Conservation (phyloP, 2,797 vertebrate genomes). For the Clarias pachynema region DNA sequence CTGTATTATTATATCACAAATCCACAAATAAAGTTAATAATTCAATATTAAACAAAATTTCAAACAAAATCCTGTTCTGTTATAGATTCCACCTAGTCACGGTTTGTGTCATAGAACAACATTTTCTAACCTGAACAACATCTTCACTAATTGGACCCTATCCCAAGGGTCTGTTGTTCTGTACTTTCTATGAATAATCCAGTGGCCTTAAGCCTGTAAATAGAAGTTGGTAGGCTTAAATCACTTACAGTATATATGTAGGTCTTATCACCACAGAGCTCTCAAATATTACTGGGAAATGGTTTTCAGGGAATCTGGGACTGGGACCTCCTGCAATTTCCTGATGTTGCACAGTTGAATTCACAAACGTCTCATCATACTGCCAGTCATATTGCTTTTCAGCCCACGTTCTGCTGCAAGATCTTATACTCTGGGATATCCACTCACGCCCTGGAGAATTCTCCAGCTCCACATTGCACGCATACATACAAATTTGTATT, state of each 20-base stretch:
- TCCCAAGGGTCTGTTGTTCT: conserved; percentile 20
- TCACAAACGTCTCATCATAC: conserved; percentile 32
- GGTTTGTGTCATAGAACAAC: not conserved
- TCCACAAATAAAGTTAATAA: not conserved
- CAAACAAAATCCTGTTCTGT: too few relatives aligned
- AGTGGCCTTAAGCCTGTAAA: conserved; percentile 36
- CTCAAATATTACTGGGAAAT: conserved; percentile 50
- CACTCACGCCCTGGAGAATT: conserved; percentile 18
- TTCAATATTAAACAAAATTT: too few relatives aligned
- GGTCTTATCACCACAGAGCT: conserved; percentile 46
- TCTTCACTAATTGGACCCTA: not conserved
- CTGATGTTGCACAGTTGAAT: conserved; percentile 45
- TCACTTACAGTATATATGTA: conserved; percentile 39
- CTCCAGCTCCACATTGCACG: not conserved
- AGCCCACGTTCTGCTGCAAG: conserved; percentile 39
- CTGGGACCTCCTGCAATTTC: conserved; percentile 41
- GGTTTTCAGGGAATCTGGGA: conserved; percentile 48
- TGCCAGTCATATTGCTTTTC: conserved; percentile 45
- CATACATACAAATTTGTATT: conserved; percentile 29
- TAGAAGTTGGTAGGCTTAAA: conserved; percentile 60
- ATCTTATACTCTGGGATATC: conserved; percentile 20
- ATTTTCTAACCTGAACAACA: not conserved
- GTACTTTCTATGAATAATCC: conserved; percentile 28
- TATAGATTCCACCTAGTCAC: not conserved
- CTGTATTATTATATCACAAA: not conserved